Evolutionary conservation across 2,888 invertebrate species (phyloP).

Genomic region (Drosophila histrio): DNA sequence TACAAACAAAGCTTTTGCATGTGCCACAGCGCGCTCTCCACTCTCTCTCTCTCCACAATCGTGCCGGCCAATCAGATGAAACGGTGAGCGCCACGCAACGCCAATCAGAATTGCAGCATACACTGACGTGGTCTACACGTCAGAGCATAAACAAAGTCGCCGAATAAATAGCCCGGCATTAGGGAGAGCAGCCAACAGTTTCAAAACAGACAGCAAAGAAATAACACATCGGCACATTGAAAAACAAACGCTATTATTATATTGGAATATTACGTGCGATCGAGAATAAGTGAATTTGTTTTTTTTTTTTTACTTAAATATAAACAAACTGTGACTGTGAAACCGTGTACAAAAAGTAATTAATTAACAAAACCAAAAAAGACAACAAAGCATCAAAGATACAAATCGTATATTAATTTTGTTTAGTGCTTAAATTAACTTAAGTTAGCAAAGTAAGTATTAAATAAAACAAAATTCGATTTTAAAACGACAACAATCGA

Average conservation of each 20-base stretch:
- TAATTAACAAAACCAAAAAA: slow-evolving; percentile 59
- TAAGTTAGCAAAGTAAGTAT: slow-evolving; percentile 73
- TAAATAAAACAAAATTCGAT: slow-evolving; percentile 24
- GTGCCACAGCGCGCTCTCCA: neutral
- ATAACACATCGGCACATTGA: slow-evolving; percentile 52
- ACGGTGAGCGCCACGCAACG: slow-evolving; percentile 62
- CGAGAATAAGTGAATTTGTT: slow-evolving; percentile 24
- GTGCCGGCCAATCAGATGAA: slow-evolving; percentile 67
- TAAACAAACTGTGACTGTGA: slow-evolving; percentile 60
- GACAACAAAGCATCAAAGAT: slow-evolving; percentile 55
- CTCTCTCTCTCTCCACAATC: slow-evolving; percentile 16
- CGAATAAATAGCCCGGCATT: slow-evolving; percentile 79
- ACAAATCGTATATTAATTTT: slow-evolving; percentile 33
- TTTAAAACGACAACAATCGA: slow-evolving; percentile 35
- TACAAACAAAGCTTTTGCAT: slow-evolving; percentile 32
- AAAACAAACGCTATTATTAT: slow-evolving; percentile 13
- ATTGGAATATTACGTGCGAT: slow-evolving; percentile 36
- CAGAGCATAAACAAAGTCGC: slow-evolving; percentile 56
- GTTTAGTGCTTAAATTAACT: slow-evolving; percentile 46
- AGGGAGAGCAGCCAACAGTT: slow-evolving; percentile 80
- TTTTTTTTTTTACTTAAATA: slow-evolving; percentile 26
- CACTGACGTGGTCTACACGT: slow-evolving; percentile 68
- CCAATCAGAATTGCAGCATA: slow-evolving; percentile 59
- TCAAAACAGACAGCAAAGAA: slow-evolving; percentile 77
- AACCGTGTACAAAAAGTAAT: slow-evolving; percentile 38